Evolutionary conservation across 1,140 invertebrate species (phyloP).

Genomic region (Apis laboriosa): DNA sequence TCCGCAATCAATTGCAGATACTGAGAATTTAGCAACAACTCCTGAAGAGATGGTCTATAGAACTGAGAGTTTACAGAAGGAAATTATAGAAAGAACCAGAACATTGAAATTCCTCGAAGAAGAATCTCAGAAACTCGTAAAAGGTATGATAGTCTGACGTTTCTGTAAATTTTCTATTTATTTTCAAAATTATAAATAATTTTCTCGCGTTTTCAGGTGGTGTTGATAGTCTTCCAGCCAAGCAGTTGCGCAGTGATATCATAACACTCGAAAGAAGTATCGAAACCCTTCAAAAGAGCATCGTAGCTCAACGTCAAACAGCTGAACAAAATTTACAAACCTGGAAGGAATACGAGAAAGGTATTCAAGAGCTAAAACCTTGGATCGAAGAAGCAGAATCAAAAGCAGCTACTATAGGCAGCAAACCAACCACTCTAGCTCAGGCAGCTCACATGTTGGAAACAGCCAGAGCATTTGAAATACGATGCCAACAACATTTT

Average conservation of each 20-base stretch:
- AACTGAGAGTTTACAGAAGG: slow-evolving; percentile 85
- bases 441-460: slow-evolving; percentile 90
- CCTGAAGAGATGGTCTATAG: slow-evolving; percentile 89
- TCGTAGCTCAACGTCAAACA: slow-evolving; percentile 87
- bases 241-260: slow-evolving; percentile 86
- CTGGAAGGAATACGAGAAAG: slow-evolving; percentile 92
- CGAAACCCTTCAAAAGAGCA: slow-evolving; percentile 85
- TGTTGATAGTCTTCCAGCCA: slow-evolving; percentile 84
- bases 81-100: slow-evolving; percentile 87
- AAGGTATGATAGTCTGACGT: slow-evolving; percentile 61
- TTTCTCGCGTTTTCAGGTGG: slow-evolving; percentile 77
- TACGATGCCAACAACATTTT: slow-evolving; percentile 89
- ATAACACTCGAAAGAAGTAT: slow-evolving; percentile 86
- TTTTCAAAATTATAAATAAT: neutral
- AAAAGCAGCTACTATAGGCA: slow-evolving; percentile 85
- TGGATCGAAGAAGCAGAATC: slow-evolving; percentile 94
- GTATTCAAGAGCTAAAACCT: slow-evolving; percentile 90
- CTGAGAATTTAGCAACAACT: slow-evolving; percentile 86
- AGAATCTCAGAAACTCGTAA: slow-evolving; percentile 88
- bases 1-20: slow-evolving; percentile 87
- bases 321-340: slow-evolving; percentile 89
- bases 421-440: slow-evolving; percentile 88
- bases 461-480: slow-evolving; percentile 85
- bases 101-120: slow-evolving; percentile 87
- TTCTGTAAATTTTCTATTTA: neutral